Conservation (phyloP, 2,888 invertebrate species). For the Pterobdella sp. region DNA sequence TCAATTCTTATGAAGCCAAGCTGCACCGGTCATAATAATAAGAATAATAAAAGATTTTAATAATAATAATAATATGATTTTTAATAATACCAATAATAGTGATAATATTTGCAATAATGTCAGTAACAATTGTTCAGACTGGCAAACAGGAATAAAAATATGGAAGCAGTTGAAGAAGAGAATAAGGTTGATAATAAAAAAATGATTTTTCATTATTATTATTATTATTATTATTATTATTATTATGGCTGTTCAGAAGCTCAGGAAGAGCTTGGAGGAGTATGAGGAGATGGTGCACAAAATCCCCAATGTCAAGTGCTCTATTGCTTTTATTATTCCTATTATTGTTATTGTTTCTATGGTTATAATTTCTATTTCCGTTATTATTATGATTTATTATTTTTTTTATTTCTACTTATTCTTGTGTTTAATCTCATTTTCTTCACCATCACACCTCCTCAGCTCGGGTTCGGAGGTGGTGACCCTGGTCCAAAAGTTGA, state of each 20-base stretch:
- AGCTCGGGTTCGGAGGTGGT: constrained; percentile 40
- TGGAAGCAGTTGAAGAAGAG: neutral
- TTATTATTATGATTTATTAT: neutral
- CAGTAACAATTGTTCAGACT: neutral
- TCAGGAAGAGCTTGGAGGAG: neutral
- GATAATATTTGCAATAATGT: neutral
- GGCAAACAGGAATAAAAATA: neutral
- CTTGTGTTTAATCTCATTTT: constrained; percentile 23
- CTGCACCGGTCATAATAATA: neutral
- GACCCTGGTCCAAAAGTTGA: neutral
- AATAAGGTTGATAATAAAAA: neutral
- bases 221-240: neutral
- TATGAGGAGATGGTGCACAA: constrained; percentile 1
- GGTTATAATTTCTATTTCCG: neutral
- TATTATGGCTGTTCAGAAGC: neutral
- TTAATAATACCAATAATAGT: neutral
- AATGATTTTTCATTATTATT: neutral
- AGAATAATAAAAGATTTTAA: neutral
- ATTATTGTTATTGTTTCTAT: neutral
- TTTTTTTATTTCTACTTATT: neutral
- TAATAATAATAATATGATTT: neutral
- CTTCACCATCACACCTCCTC: constrained; percentile 40
- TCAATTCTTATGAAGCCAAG: neutral
- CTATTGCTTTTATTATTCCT: neutral
- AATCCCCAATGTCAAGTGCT: neutral